Percentiles rank a stretch among this genome's conserved stretches.
Conservation (phyloP, 1,140 invertebrate species). For the Drepana arcuata region DNA sequence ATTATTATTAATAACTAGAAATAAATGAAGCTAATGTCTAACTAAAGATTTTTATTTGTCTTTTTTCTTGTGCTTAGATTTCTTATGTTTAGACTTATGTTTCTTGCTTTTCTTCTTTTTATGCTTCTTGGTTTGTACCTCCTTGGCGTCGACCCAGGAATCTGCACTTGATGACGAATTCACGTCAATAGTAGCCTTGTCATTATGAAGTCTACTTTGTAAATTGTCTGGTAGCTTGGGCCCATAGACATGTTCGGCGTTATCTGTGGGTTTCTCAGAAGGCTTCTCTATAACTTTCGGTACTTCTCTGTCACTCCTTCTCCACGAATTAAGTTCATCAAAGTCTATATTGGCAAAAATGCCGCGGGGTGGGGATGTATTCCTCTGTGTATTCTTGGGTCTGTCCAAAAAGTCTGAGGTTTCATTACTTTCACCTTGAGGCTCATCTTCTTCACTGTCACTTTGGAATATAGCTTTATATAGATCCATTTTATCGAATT, state of each 20-base stretch:
- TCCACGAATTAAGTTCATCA: conserved; percentile 71
- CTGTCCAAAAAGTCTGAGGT: conserved; percentile 27
- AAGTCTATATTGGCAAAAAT: conserved; percentile 84
- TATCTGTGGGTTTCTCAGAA: conserved; percentile 6
- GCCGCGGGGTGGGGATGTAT: conserved; percentile 78
- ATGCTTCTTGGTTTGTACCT: conserved; percentile 42
- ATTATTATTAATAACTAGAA: too few species aligned
- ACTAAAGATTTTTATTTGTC: too few species aligned
- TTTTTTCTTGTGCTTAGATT: conserved; percentile 54
- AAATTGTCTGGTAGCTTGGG: conserved; percentile 72
- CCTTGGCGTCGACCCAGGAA: conserved; percentile 57
- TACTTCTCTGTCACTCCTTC: conserved; percentile 32
- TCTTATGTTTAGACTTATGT: conserved; percentile 56
- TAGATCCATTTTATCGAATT: conserved; percentile 76
- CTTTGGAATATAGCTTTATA: conserved; percentile 79
- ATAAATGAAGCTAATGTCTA: too few species aligned
- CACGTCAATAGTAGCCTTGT: conserved; percentile 22
- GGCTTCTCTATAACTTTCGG: conserved; percentile 8
- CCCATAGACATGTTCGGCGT: conserved; percentile 62
- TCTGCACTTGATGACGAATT: conserved; percentile 47
- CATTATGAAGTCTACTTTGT: conserved; percentile 26
- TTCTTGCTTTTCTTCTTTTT: conserved; percentile 62
- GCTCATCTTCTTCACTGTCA: conserved; percentile 73
- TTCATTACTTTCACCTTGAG: conserved; percentile 20
- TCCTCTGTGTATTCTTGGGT: conserved; percentile 69